A percentile compares a stretch with the other conserved stretches of the same genome.
phyloP scores from a whole-genome alignment of 2,888 invertebrate species.

The Metopia argyrocephala region DNA sequence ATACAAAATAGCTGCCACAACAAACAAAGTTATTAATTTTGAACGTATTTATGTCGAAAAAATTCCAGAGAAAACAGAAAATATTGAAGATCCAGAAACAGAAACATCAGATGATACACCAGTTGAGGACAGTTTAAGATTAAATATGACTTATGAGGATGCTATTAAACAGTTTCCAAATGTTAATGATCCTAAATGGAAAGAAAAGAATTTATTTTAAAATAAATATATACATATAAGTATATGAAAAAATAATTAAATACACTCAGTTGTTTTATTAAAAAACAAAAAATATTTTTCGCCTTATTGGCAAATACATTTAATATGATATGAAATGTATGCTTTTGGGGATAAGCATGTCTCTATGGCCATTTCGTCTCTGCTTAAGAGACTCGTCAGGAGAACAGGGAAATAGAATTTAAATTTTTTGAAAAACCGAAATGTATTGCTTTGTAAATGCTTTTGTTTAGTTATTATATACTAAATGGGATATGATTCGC shows the following conservation, averaged over 20 bases:
- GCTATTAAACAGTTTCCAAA: conserved; percentile 73
- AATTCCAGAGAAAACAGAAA: conserved; percentile 57
- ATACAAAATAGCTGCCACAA: conserved; percentile 82
- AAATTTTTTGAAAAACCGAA: no score
- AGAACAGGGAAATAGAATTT: no score
- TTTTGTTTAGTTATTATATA: no score
- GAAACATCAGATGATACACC: conserved; percentile 17
- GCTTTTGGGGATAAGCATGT: no score
- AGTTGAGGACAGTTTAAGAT: conserved; percentile 59
- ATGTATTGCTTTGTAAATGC: no score
- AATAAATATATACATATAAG: background rate
- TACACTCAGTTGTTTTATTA: background rate
- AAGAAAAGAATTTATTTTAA: conserved; percentile 50
- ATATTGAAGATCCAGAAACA: conserved; percentile 8
- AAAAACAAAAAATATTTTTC: no score
- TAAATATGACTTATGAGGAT: conserved; percentile 74
- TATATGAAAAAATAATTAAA: conserved; percentile 17
- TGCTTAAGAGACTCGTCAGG: no score
- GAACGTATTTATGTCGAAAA: conserved; percentile 83
- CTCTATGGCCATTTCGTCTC: no score
- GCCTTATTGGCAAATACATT: no score
- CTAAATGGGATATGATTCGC: no score
- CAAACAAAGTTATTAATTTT: conserved; percentile 84
- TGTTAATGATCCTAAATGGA: conserved; percentile 54
- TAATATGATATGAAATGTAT: no score